Base-by-base conservation (phyloP, 2,113 vertebrate species). In the Brachypodius melanocephalos region DNA sequence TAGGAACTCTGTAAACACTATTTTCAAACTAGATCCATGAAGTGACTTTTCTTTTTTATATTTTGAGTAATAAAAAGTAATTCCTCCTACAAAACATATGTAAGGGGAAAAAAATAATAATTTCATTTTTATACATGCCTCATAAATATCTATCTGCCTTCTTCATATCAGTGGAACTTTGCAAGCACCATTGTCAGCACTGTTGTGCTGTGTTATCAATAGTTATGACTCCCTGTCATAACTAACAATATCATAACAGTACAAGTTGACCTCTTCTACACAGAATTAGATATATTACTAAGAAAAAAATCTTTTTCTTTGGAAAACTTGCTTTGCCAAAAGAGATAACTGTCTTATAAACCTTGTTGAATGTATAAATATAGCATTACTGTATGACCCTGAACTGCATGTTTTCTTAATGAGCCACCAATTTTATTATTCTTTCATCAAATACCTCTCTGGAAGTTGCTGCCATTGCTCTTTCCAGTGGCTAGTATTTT, bases 1-100 rank as follows among this genome's bases (percentile, higher is more conserved):
- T 40, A 48, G 65, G 21, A 86, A 48, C 10, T 82, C 45, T 68
- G 25, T 75, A 76, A 48, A 88, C 14, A 17, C 19, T 52, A 8
- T 61, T 32, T 25, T 59, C 54, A 40, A 76, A 1, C 14, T 38
- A 32, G 40, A 65, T 7, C 42, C 15, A 36, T 84, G 14, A 29
- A 14, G 10, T 68, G 28, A 62, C 28, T 85, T 61, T 38, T 82
- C 3, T 38, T 59, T 57, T 85, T 29, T 68, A 11, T 25, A 13
- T 61, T 94, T 94, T 94, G 69, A 89, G 42, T 69, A 51, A 25
- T 19, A 95, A 57, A 61, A 92, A 69, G 90, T 31, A 88, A 85
- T 69, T 20, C 17, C 18, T 38, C 40, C 8, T 75, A 45, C 76
- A 92, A 89, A 93, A 34, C 5, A 67, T 24, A 58, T 24, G 5